phyloP scores from a whole-genome alignment of 1,140 invertebrate species.

The Macrobrachium nipponense region DNA sequence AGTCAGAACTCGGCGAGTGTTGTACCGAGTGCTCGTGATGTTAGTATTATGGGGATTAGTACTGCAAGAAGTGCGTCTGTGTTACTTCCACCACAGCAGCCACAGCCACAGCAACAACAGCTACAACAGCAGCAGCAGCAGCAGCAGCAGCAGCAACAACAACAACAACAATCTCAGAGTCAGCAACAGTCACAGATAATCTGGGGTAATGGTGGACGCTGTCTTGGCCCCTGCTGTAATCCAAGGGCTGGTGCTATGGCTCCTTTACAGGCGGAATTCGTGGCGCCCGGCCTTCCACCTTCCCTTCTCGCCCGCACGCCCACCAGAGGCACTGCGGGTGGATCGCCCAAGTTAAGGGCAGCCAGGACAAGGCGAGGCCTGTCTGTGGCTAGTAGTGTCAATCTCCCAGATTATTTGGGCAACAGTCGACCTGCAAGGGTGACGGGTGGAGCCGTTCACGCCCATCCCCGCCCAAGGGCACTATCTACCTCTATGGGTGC shows the following conservation, averaged over 20 bases:
- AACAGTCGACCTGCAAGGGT: slow-evolving; percentile 46
- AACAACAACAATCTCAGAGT: slow-evolving; percentile 6
- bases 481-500: slow-evolving; percentile 62
- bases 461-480: slow-evolving; percentile 56
- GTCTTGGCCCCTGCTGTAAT: slow-evolving; percentile 51
- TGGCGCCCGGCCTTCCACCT: slow-evolving; percentile 54
- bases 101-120: slow-evolving; percentile 25
- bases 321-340: slow-evolving; percentile 54
- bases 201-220: slow-evolving; percentile 46
- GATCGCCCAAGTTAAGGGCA: slow-evolving; percentile 53
- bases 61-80: slow-evolving; percentile 19
- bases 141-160: slow-evolving; percentile 7
- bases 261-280: slow-evolving; percentile 57
- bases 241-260: slow-evolving; percentile 51
- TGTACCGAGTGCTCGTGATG: slow-evolving; percentile 30
- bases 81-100: slow-evolving; percentile 26
- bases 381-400: slow-evolving; percentile 57
- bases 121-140: slow-evolving; percentile 26
- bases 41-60: slow-evolving; percentile 30
- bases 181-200: slow-evolving; percentile 36
- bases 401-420: slow-evolving; percentile 56
- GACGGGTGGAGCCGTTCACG: slow-evolving; percentile 47
- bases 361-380: slow-evolving; percentile 47
- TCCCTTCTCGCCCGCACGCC: slow-evolving; percentile 53
- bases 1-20: slow-evolving; percentile 29